Evolutionary conservation across 2,797 vertebrate species (phyloP), one percentile per base, ranked within the genome.

Genomic region (Ctenochaetus hawaiiensis): DNA sequence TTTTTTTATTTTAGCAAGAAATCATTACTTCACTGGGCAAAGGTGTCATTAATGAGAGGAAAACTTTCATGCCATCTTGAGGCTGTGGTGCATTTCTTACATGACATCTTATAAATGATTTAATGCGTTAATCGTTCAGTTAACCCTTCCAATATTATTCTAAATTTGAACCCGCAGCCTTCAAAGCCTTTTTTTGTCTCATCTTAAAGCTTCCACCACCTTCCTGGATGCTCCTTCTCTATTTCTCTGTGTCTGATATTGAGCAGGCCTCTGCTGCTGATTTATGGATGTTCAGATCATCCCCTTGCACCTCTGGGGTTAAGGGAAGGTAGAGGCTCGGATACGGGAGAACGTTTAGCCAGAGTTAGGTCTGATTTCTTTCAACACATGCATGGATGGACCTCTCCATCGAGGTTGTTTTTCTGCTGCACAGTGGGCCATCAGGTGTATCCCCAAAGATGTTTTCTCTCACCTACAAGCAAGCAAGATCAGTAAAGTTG

Each of bases 331-430:
- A 77, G 87, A 87, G 82, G 71, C 85, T 86, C 51, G 13, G 71
- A 84, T 88, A 77, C 65, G 39, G 70, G 64, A 67, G 84, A 91
- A 82, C 71, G 67, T 88, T 93, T 91, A 91, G 87, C 89, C 90
- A 86, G 84, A 86, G 84, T 87, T 83, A 89, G 87, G 87, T 90
- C 90, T 41, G 76, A 86, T 86, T 90, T 91, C 85, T 91, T 87
- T 92, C 89, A 86, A 78, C 90, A 88, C 90, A 78, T 67, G 87
- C 71, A 53, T 80, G 87, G 86, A 91, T 83, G 80, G 89, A 34
- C 87, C 80, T 86, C 75, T 69, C 78, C 18, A 4, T 13, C 77
- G 69, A 76, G 76, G 43, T 47, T 76, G 53, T 71, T 72, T 82
- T 84, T 81, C 56, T 52, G 30, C 74, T 61, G 67, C 72, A 62